Percentiles rank a stretch among this genome's conserved stretches.
phyloP scores from a whole-genome alignment of 2,888 invertebrate species.

The Mimas tiliae region DNA sequence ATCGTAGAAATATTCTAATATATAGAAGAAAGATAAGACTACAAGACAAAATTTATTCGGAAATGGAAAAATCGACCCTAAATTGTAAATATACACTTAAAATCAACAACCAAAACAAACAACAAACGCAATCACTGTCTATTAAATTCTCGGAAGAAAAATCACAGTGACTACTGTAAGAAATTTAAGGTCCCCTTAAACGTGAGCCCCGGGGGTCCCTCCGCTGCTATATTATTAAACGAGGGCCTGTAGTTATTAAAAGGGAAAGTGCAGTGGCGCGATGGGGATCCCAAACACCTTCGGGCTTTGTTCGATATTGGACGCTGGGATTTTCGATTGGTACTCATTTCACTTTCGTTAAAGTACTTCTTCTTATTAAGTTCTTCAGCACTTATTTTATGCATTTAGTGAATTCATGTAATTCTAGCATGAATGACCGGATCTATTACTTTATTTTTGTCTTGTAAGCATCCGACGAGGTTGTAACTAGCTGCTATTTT shows the following conservation, averaged over 20 bases:
- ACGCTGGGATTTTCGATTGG: constrained; percentile 36
- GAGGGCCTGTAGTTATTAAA: constrained; percentile 74
- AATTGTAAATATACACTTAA: not conserved
- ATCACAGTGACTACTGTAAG: constrained; percentile 62
- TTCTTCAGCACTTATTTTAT: not conserved
- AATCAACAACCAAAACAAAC: constrained; percentile 27
- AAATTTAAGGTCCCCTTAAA: constrained; percentile 65
- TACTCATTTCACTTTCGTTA: not conserved
- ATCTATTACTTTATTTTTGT: too few species aligned
- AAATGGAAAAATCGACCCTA: not conserved
- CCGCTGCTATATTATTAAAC: constrained; percentile 74
- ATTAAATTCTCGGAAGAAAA: constrained; percentile 59
- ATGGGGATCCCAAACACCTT: constrained; percentile 65
- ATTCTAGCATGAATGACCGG: too few species aligned
- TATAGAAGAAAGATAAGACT: too few species aligned
- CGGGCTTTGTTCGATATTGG: constrained; percentile 53
- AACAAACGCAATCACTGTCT: constrained; percentile 58
- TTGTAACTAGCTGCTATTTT: too few species aligned
- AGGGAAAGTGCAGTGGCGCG: constrained; percentile 62
- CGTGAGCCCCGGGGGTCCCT: constrained; percentile 60
- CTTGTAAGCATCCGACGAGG: too few species aligned
- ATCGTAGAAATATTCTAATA: too few species aligned
- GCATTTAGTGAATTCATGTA: too few species aligned
- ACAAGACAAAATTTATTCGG: too few species aligned
- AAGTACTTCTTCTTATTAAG: not conserved